Base-by-base conservation (phyloP, 2,113 vertebrate genomes). In the Andinoacara biseriatus region DNA sequence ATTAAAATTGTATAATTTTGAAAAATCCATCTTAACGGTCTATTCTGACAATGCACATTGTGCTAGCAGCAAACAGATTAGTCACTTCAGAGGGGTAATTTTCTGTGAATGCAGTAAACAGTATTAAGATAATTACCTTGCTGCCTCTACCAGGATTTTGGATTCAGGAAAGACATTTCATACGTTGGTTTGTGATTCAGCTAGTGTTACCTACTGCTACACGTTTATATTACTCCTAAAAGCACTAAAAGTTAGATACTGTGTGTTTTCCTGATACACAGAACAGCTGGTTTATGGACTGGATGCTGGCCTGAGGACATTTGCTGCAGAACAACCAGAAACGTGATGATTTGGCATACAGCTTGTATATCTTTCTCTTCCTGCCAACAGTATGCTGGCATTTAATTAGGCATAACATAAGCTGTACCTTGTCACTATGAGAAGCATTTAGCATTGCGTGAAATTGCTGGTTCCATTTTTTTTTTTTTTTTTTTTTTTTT, bases 21-120 rank as follows among this genome's bases (percentile, higher is more conserved):
- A 85, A 69, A 89, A 80, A 86, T 82, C 60, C 85, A 81, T 84
- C 78, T 82, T 58, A 80, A 76, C 20, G 15, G 24, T 56, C 18
- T 58, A 5, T 85, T 80, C 80, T 87, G 83, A 83, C 76, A 69
- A 60, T 58, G 56, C 67, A 56, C 58, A 14, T 75, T 65, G 56
- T 76, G 80, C 82, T 87, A 82, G 81, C 58, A 58, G 82, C 17
- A 31, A 69, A 82, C 57, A 59, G 90, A 90, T 92, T 86, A 91
- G 86, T 81, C 82, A 58, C 84, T 87, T 87, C 67, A 87, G 57
- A 86, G 62, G 31, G 80, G 69, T 81, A 54, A 85, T 90, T 90
- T 90, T 90, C 86, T 90, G 69, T 77, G 86, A 86, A 84, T 86
- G 84, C 84, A 83, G 76, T 83, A 89, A 91, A 90, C 85, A 83